Evolutionary conservation across 1,140 invertebrate species (phyloP).

Genomic region (Leucophenga varia): DNA sequence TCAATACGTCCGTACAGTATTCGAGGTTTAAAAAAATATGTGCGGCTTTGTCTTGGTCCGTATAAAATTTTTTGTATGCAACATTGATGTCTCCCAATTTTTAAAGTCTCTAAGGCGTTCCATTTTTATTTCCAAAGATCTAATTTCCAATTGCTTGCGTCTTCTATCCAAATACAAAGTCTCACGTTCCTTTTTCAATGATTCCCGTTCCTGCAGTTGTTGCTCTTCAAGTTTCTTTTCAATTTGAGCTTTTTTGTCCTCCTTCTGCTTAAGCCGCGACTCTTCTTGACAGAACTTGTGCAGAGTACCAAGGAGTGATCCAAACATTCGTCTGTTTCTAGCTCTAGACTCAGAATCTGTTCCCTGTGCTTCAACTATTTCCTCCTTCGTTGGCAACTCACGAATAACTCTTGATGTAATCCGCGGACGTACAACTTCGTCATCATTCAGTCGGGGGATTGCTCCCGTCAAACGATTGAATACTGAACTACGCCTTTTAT

Average conservation of each 20-base stretch:
- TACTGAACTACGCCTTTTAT: slow-evolving; percentile 58
- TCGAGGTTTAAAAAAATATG: slow-evolving; percentile 83
- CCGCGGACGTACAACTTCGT: slow-evolving; percentile 54
- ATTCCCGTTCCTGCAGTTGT: slow-evolving; percentile 82
- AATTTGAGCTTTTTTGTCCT: slow-evolving; percentile 74
- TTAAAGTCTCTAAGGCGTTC: slow-evolving; percentile 83
- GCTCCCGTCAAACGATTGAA: slow-evolving; percentile 60
- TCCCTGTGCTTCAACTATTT: slow-evolving; percentile 79
- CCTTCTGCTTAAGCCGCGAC: slow-evolving; percentile 79
- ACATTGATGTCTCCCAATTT: slow-evolving; percentile 80
- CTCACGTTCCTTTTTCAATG: slow-evolving; percentile 80
- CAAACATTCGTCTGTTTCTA: slow-evolving; percentile 92
- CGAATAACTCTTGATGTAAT: slow-evolving; percentile 62
- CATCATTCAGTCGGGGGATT: slow-evolving; percentile 56
- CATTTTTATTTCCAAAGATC: slow-evolving; percentile 88
- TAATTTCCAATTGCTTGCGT: slow-evolving; percentile 84
- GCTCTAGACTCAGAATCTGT: slow-evolving; percentile 80
- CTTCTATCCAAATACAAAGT: slow-evolving; percentile 83
- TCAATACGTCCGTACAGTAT: slow-evolving; percentile 22
- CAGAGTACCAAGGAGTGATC: slow-evolving; percentile 87
- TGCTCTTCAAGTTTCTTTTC: slow-evolving; percentile 93
- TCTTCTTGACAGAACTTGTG: slow-evolving; percentile 96
- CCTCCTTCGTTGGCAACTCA: slow-evolving; percentile 71
- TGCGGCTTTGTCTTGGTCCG: slow-evolving; percentile 82
- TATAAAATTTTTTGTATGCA: slow-evolving; percentile 79